Evolutionary conservation across 1,140 invertebrate species (phyloP).

Genomic region (Bathynomus jamesi): DNA sequence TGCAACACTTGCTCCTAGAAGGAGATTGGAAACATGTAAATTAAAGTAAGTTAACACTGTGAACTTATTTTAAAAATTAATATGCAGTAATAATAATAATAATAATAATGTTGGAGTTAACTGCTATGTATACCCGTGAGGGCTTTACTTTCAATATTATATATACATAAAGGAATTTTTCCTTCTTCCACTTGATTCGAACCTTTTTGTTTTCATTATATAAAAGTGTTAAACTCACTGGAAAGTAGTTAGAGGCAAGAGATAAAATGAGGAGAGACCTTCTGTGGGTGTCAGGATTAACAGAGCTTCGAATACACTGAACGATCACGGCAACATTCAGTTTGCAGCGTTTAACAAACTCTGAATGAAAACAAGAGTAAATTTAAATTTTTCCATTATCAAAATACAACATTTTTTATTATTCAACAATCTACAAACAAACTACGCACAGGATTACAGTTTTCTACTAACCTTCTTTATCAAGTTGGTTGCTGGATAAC

Average conservation of each 20-base stretch:
- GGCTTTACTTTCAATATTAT: too few species aligned
- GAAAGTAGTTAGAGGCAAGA: slow-evolving; percentile 6
- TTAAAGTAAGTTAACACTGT: not conserved
- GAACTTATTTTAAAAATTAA: not conserved
- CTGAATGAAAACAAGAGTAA: not conserved
- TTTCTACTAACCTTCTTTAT: not conserved
- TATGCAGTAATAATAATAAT: too few species aligned
- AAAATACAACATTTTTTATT: too few species aligned
- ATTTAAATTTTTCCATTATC: not conserved
- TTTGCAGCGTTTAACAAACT: not conserved
- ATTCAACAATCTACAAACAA: too few species aligned
- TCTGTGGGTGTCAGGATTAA: slow-evolving; percentile 12
- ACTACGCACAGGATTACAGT: too few species aligned
- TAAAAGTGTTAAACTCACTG: slow-evolving; percentile 1
- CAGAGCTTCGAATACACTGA: slow-evolving; percentile 13
- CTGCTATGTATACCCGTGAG: too few species aligned
- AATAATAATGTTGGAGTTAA: too few species aligned
- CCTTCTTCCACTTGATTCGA: too few species aligned
- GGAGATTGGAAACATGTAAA: not conserved
- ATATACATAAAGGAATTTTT: too few species aligned
- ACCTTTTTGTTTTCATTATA: too few species aligned
- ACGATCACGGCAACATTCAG: slow-evolving; percentile 14
- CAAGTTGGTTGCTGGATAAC: not conserved
- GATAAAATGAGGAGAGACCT: slow-evolving; percentile 11
- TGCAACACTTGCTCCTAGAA: slow-evolving; percentile 66